These are phyloP conservation scores for Pimephales promelas DNA, from an alignment of 2,113 vertebrate species.

Conservation along the genomic window DNA sequence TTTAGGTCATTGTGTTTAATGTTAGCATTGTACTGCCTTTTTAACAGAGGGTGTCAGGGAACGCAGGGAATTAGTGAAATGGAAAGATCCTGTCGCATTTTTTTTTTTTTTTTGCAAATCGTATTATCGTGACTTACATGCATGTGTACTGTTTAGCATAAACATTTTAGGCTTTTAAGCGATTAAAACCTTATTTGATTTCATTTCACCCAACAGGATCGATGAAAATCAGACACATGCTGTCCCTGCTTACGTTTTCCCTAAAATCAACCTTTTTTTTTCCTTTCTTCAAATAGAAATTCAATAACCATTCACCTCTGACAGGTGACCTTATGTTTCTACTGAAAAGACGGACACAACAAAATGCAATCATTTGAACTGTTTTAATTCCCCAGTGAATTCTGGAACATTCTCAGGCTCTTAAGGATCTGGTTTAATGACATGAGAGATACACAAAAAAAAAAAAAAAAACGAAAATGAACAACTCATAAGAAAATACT, in stretches of 20 bases:
- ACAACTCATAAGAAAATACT: constrained; percentile 48
- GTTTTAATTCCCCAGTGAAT: constrained; percentile 57
- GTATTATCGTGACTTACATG: background rate
- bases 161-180: background rate
- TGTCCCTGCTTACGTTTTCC: background rate
- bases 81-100: constrained; percentile 8
- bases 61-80: constrained; percentile 9
- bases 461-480: constrained; percentile 18
- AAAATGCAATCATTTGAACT: constrained; percentile 45
- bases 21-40: constrained; percentile 9
- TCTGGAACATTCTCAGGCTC: constrained; percentile 51
- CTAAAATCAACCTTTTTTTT: background rate
- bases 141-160: constrained; percentile 8
- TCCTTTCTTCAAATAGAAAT: constrained; percentile 37
- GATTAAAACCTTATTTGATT: background rate
- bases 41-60: constrained; percentile 25
- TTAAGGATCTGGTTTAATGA: constrained; percentile 31
- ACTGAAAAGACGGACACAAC: constrained; percentile 45
- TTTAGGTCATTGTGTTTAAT: constrained; percentile 47
- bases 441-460: constrained; percentile 30
- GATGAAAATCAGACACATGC: constrained; percentile 22
- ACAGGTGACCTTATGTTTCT: constrained; percentile 47
- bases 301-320: constrained; percentile 42
- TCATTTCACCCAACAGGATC: background rate
- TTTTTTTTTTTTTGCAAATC: constrained; percentile 19